Conservation (phyloP, 2,888 invertebrate species). For the Plemyria rubiginata region DNA sequence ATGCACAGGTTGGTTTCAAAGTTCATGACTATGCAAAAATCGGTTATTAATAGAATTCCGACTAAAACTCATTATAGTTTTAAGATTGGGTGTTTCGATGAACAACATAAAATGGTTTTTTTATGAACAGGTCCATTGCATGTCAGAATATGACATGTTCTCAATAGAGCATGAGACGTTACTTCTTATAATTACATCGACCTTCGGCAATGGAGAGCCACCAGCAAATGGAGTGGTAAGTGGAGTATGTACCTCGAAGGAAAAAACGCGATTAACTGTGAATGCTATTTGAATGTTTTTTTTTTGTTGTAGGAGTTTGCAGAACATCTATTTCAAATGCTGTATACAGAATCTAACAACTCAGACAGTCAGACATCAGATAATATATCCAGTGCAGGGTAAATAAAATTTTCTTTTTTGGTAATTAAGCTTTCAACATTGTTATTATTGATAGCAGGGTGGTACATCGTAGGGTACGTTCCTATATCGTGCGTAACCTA, state of each 20-base stretch:
- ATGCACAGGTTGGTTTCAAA: slow-evolving; percentile 89
- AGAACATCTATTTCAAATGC: slow-evolving; percentile 71
- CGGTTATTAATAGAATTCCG: background rate
- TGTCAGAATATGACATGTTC: slow-evolving; percentile 97
- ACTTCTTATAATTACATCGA: slow-evolving; percentile 95
- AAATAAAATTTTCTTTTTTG: slow-evolving; percentile 13
- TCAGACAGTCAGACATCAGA: slow-evolving; percentile 57
- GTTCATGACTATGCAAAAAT: slow-evolving; percentile 31
- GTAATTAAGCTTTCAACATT: background rate
- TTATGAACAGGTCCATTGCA: slow-evolving; percentile 90
- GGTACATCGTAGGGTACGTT: no score
- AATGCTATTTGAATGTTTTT: background rate
- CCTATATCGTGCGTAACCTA: no score
- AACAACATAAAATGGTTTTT: slow-evolving; percentile 10
- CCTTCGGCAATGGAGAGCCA: slow-evolving; percentile 98
- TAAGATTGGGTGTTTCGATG: background rate
- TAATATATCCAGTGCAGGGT: slow-evolving; percentile 45
- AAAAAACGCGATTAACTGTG: background rate
- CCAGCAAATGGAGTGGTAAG: slow-evolving; percentile 97
- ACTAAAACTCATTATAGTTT: background rate
- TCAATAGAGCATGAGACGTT: slow-evolving; percentile 97
- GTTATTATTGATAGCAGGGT: no score
- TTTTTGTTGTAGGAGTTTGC: slow-evolving; percentile 64
- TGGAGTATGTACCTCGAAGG: slow-evolving; percentile 27
- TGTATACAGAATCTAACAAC: slow-evolving; percentile 65